Percentiles rank a stretch among this genome's conserved stretches.
phyloP scores from a whole-genome alignment of 2,797 vertebrate genomes.

The Danio aesculapii region DNA sequence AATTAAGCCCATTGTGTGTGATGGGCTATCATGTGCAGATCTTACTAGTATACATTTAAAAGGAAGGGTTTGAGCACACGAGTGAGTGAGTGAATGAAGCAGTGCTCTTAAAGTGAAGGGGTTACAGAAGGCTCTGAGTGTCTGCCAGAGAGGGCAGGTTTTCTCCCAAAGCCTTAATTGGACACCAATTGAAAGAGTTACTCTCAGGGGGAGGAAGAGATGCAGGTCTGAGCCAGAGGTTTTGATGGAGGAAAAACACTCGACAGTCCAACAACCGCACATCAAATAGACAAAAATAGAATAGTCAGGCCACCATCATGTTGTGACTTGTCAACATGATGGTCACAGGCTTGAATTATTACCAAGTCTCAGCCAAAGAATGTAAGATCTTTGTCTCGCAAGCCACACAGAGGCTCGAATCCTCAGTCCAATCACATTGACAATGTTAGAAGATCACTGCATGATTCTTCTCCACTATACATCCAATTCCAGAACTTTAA shows the following conservation, averaged over 20 bases:
- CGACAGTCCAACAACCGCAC: constrained; percentile 35
- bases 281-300: constrained; percentile 56
- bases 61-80: constrained; percentile 23
- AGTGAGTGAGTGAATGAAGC: constrained; percentile 44
- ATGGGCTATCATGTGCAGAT: constrained; percentile 20
- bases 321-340: constrained; percentile 56
- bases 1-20: neutral
- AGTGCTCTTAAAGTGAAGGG: constrained; percentile 59
- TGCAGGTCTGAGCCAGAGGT: constrained; percentile 57
- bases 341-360: constrained; percentile 56
- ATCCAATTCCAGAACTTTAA: constrained; percentile 1
- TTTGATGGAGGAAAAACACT: constrained; percentile 57
- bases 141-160: constrained; percentile 61
- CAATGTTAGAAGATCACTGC: constrained; percentile 9
- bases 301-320: constrained; percentile 32
- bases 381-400: constrained; percentile 37
- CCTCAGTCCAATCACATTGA: too few relatives aligned
- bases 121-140: constrained; percentile 54
- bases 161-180: constrained; percentile 63
- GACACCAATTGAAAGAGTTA: constrained; percentile 56
- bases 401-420: constrained; percentile 13
- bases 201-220: constrained; percentile 57
- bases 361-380: constrained; percentile 39
- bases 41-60: constrained; percentile 19
- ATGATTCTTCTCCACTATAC: constrained; percentile 8